phyloP scores from a whole-genome alignment of 2,113 vertebrate species.

The Lophura nycthemera region DNA sequence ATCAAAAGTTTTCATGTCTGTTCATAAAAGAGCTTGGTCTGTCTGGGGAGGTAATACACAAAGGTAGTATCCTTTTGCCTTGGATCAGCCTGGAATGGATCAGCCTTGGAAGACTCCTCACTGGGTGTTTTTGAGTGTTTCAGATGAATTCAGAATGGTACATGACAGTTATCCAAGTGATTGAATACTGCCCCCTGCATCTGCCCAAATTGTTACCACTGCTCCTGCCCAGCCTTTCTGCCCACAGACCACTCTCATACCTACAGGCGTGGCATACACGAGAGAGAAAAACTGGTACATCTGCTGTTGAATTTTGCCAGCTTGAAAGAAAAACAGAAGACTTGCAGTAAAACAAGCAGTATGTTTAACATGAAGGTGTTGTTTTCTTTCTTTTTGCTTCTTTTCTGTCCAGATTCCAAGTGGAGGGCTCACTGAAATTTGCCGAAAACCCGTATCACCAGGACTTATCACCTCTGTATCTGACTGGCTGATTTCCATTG shows the following conservation, averaged over 20 bases:
- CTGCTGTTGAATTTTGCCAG: background rate
- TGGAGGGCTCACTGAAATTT: constrained; percentile 92
- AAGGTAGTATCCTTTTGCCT: background rate
- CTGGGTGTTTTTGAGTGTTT: background rate
- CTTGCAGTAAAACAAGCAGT: background rate
- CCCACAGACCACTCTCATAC: background rate
- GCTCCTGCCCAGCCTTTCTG: constrained; percentile 4
- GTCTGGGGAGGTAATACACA: background rate
- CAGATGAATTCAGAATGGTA: background rate
- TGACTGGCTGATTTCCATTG: constrained; percentile 93
- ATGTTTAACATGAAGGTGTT: background rate
- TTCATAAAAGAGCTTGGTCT: background rate
- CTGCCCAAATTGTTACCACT: background rate
- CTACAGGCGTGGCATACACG: background rate
- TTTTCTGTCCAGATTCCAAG: constrained; percentile 88
- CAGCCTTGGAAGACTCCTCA: background rate
- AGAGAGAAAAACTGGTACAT: background rate
- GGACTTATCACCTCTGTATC: constrained; percentile 84
- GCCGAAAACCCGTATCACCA: constrained; percentile 86
- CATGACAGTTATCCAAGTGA: background rate
- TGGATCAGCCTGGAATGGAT: background rate
- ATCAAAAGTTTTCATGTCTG: background rate
- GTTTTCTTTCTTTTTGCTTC: background rate
- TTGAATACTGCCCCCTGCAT: background rate
- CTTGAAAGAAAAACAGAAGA: background rate